phyloP scores from a whole-genome alignment of 2,797 vertebrate species.

The Octomys mimax region DNA sequence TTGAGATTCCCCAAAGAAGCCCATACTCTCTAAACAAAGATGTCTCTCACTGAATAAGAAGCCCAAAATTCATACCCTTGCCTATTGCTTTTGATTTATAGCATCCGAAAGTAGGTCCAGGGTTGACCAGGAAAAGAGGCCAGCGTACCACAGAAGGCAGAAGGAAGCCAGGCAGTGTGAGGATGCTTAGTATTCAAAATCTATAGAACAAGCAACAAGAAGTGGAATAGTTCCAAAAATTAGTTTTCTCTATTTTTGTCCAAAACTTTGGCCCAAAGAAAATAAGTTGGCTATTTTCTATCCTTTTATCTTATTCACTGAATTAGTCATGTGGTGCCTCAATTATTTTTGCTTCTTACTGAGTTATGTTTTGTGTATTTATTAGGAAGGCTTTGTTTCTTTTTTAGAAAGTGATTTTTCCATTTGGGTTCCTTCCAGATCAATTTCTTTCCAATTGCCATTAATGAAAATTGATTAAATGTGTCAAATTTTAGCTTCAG shows the following conservation, averaged over 20 bases:
- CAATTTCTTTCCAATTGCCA: constrained; percentile 53
- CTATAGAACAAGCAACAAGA: background rate
- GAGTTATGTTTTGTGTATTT: constrained; percentile 38
- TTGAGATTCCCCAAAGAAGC: background rate
- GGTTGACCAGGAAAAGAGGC: background rate
- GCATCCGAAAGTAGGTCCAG: background rate
- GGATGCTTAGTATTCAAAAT: background rate
- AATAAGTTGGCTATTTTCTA: background rate
- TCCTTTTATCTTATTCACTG: constrained; percentile 35
- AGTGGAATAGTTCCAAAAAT: background rate
- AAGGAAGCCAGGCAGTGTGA: background rate
- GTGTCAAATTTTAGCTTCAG: constrained; percentile 52
- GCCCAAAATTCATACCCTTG: background rate
- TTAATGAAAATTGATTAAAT: constrained; percentile 59
- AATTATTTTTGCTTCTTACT: constrained; percentile 26
- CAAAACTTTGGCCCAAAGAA: constrained; percentile 21
- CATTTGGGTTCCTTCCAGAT: constrained; percentile 55
- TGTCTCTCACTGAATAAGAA: background rate
- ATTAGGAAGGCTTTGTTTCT: constrained; percentile 55
- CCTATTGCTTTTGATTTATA: background rate
- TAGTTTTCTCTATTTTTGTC: background rate
- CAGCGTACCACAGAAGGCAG: background rate
- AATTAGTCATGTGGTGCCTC: constrained; percentile 6
- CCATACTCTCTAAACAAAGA: constrained; percentile 44
- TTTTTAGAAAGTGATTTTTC: constrained; percentile 67